Evolutionary conservation across 2,113 vertebrate species (phyloP).

Genomic region (Regulus satrapa): DNA sequence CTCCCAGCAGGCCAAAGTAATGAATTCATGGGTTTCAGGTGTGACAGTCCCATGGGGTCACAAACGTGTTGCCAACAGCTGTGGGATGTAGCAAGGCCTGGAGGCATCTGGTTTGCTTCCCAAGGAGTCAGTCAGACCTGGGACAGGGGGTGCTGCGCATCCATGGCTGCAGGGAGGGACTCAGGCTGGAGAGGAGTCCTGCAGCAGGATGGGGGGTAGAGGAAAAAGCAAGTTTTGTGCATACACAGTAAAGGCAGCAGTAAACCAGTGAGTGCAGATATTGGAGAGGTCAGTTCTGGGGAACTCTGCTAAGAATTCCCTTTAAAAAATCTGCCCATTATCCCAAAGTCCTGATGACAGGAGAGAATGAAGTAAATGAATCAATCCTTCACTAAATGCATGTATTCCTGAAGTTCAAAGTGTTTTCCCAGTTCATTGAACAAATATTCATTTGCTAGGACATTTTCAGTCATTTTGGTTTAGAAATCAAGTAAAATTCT

Average conservation of each 20-base stretch:
- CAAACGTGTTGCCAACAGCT: not conserved
- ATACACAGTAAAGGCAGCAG: not conserved
- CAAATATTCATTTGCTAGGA: not conserved
- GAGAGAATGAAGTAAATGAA: not conserved
- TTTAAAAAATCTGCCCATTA: not conserved
- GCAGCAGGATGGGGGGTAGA: rapidly evolving
- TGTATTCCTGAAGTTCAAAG: not conserved
- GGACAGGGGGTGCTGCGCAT: not conserved
- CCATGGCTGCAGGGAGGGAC: not conserved
- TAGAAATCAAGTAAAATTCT: not conserved
- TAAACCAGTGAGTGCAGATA: not conserved
- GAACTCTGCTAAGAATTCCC: not conserved
- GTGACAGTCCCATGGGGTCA: not conserved
- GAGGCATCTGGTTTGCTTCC: not conserved
- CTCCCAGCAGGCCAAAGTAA: not conserved
- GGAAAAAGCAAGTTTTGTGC: not conserved
- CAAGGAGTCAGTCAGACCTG: not conserved
- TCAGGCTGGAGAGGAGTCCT: rapidly evolving
- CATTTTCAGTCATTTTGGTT: not conserved
- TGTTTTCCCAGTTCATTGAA: not conserved
- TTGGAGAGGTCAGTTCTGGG: not conserved
- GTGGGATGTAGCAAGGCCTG: not conserved
- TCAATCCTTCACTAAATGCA: not conserved
- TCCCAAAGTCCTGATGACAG: not conserved
- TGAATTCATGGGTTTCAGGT: no score